These are phyloP conservation scores for Oenanthe oenanthe DNA, from an alignment of 2,113 vertebrate species.

Conservation along the genomic window DNA sequence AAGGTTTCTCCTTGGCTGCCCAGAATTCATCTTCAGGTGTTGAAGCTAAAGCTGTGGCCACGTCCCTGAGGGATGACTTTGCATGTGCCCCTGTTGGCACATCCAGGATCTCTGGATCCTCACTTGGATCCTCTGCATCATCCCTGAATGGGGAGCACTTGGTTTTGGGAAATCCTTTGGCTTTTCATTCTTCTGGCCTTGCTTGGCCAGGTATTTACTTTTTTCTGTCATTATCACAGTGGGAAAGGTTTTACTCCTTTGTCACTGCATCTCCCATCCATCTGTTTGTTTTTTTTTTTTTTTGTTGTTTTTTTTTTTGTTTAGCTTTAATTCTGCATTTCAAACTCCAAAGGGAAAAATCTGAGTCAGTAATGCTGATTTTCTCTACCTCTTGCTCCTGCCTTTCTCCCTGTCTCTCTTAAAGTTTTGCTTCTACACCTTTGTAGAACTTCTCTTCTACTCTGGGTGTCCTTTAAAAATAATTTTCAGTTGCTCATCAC, in stretches of 20 bases:
- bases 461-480: neutral
- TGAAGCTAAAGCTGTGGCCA: neutral
- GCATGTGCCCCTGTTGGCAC: accelerated
- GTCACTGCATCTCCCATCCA: neutral
- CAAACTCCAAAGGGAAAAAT: neutral
- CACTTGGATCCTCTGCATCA: neutral
- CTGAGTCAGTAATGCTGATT: neutral
- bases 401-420: neutral
- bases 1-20: neutral
- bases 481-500: neutral
- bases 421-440: accelerated
- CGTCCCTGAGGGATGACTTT: neutral
- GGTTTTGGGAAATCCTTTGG: neutral
- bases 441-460: neutral
- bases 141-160: neutral
- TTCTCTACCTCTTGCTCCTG: neutral
- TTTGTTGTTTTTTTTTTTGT: neutral
- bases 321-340: neutral
- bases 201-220: neutral
- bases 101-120: neutral
- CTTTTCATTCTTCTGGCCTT: neutral
- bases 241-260: neutral
- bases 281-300: neutral
- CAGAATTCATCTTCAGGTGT: neutral
- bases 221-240: accelerated